A percentile compares a stretch with the other conserved stretches of the same genome.
Evolutionary conservation across 2,113 vertebrate species (phyloP).

Genomic region (Hydropotes inermis): DNA sequence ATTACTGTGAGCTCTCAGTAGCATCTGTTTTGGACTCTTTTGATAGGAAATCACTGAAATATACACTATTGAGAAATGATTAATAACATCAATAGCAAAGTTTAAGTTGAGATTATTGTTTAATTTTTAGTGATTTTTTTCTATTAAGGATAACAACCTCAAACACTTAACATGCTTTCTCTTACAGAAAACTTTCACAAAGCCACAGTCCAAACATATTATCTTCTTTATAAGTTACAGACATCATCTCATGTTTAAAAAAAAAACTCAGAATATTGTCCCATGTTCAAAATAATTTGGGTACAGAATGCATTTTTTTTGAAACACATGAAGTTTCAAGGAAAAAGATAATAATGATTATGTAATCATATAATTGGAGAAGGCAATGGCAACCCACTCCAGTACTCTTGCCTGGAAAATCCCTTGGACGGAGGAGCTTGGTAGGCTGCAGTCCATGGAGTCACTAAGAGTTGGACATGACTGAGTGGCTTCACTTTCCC

Average conservation of each 20-base stretch:
- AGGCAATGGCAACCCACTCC: too few relatives aligned
- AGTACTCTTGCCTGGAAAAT: too few relatives aligned
- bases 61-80: background rate
- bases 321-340: background rate
- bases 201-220: background rate
- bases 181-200: background rate
- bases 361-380: background rate
- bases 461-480: too few relatives aligned
- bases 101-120: background rate
- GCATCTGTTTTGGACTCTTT: background rate
- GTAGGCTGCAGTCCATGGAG: too few relatives aligned
- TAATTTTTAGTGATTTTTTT: background rate
- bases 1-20: background rate
- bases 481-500: too few relatives aligned
- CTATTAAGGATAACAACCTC: background rate
- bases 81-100: background rate
- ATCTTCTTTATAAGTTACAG: background rate
- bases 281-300: background rate
- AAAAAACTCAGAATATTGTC: background rate
- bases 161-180: background rate
- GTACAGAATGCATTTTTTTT: background rate
- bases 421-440: too few relatives aligned
- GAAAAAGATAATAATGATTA: background rate
- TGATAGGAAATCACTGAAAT: background rate
- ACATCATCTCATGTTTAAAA: background rate